Conservation (phyloP, 2,113 vertebrate genomes). For the Sardina pilchardus region DNA sequence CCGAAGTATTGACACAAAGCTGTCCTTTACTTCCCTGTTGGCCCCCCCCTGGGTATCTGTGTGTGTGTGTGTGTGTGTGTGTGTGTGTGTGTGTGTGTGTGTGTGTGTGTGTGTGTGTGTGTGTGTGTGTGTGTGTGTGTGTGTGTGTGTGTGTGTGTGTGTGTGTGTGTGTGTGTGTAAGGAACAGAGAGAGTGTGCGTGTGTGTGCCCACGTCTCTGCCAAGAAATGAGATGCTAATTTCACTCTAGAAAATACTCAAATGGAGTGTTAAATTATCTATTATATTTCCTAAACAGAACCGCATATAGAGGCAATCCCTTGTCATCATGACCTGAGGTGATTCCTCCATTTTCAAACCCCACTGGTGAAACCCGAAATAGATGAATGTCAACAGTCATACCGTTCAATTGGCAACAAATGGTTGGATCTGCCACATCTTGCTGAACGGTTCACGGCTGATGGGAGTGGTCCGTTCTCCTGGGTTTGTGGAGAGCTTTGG, state of each 20-base stretch:
- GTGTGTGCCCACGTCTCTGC: neutral
- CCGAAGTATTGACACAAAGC: slow-evolving; percentile 54
- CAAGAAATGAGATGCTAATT: neutral
- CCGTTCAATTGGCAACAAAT: neutral
- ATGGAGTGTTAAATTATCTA: neutral
- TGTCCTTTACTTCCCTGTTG: slow-evolving; percentile 49
- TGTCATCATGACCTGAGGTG: neutral
- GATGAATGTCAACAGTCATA: neutral
- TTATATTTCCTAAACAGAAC: slow-evolving; percentile 11
- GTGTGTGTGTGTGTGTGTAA: neutral
- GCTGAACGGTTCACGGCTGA: slow-evolving; percentile 32
- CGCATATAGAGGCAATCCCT: too few species aligned
- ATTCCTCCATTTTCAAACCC: neutral
- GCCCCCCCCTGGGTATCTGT: slow-evolving; percentile 49
- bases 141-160: slow-evolving; percentile 2
- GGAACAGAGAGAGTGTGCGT: neutral
- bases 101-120: slow-evolving; percentile 25
- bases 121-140: slow-evolving; percentile 19
- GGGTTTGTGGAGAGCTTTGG: slow-evolving; percentile 23
- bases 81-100: too few species aligned
- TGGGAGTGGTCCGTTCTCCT: slow-evolving; percentile 25
- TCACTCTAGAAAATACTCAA: neutral
- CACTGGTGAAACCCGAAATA: neutral
- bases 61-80: slow-evolving; percentile 22
- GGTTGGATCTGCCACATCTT: slow-evolving; percentile 25